Evolutionary conservation across 23 tunicate species (phyloP), one percentile per base, ranked within the genome.

Genomic region (Aplidium turbinatum): DNA sequence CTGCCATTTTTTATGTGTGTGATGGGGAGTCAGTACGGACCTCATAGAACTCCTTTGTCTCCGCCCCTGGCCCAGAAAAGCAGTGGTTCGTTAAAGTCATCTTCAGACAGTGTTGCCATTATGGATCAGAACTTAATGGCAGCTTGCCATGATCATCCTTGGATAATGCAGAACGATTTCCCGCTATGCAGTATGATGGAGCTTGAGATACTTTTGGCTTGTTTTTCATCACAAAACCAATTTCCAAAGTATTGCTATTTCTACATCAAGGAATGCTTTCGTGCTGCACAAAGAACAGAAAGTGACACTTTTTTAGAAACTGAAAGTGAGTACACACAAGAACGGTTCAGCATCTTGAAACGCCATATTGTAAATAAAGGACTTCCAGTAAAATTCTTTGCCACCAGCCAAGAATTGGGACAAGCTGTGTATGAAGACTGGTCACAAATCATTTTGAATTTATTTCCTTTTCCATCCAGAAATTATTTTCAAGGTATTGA

Each of bases 101-200:
- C 47, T 26, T 33, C 13, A 9, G 67, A 61, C 0, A n/a, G 52
- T 23, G 23, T 46, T 2, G 32, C 47, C 6, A 0, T 63, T n/a
- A 53, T 62, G 26, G 96, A 88, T 55, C 70, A 48, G 25, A 88
- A 88, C 46, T 53, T 88, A 23, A 9, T 81, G 3, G 68, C 71
- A 2, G 96, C 96, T 21, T 61, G 68, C 6, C 67, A 45, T 34
- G 87, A 86, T 16, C 76, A 88, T 63, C 72, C 82, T 7, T 88
- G 96, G 96, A 78, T 88, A 55, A 11, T 88, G 68, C 83, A 88
- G 9, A 31, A 42, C 19, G 40, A 75, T 38, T 76, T 57, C 50
- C 96, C 81, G 21, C 4, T 31, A 2, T 88, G 96, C 57, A 88
- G 96, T 36, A 75, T 81, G 74, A 56, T 88, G 78, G 87, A 88